Evolutionary conservation across 2,888 invertebrate genomes (phyloP).

Genomic region (Drosophila longiperda): DNA sequence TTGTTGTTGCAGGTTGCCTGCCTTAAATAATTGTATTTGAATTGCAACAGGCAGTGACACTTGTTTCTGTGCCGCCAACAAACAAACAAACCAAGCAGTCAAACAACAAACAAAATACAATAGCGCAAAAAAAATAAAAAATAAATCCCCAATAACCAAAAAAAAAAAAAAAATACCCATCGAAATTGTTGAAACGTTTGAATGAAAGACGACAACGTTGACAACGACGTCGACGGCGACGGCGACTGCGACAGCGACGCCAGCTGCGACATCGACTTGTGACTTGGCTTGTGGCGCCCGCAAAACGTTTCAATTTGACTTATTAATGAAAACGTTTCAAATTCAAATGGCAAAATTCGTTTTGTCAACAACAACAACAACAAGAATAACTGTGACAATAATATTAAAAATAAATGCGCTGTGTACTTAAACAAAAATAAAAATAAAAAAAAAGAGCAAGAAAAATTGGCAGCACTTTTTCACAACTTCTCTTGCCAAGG

Average conservation of each 20-base stretch:
- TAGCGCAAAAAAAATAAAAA: slow-evolving; percentile 11
- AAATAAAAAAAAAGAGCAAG: neutral
- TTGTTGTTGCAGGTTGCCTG: slow-evolving; percentile 43
- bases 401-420: slow-evolving; percentile 42
- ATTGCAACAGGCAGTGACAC: slow-evolving; percentile 70
- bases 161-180: slow-evolving; percentile 23
- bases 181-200: slow-evolving; percentile 52
- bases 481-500: slow-evolving; percentile 56
- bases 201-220: slow-evolving; percentile 62
- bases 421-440: slow-evolving; percentile 27
- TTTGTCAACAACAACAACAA: slow-evolving; percentile 36
- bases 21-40: slow-evolving; percentile 69
- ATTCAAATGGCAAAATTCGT: slow-evolving; percentile 68
- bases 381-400: slow-evolving; percentile 18
- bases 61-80: slow-evolving; percentile 55
- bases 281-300: slow-evolving; percentile 50
- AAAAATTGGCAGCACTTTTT: slow-evolving; percentile 59
- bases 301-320: slow-evolving; percentile 55
- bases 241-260: slow-evolving; percentile 4
- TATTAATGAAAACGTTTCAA: slow-evolving; percentile 77
- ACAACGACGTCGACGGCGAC: slow-evolving; percentile 28
- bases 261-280: slow-evolving; percentile 32
- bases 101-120: slow-evolving; percentile 46
- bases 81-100: slow-evolving; percentile 45
- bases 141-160: neutral